Evolutionary conservation across 2,888 invertebrate species (phyloP).

Genomic region (Hypomecis atomaria): DNA sequence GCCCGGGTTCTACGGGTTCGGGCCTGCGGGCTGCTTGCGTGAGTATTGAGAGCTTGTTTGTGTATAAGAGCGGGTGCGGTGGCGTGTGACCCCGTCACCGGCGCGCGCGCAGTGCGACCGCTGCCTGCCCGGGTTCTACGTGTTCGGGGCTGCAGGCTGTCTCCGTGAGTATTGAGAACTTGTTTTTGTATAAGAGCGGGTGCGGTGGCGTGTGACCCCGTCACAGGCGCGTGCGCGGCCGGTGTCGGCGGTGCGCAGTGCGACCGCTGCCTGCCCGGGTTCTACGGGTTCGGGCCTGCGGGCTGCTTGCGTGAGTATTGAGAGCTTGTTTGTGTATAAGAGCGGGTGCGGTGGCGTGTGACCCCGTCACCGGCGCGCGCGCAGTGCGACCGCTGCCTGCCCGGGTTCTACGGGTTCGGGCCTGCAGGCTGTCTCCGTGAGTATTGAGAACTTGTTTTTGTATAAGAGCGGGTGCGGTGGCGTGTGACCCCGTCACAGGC

Average conservation of each 20-base stretch:
- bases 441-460: too few relatives aligned
- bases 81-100: constrained; percentile 89
- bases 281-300: constrained; percentile 90
- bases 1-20: constrained; percentile 91
- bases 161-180: too few relatives aligned
- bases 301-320: constrained; percentile 93
- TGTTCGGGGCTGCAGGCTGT: constrained; percentile 91
- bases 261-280: constrained; percentile 89
- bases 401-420: constrained; percentile 91
- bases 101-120: constrained; percentile 88
- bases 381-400: constrained; percentile 89
- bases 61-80: constrained; percentile 89
- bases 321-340: too few relatives aligned
- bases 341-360: constrained; percentile 90
- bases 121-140: constrained; percentile 91
- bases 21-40: constrained; percentile 91
- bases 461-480: constrained; percentile 88
- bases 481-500: constrained; percentile 91
- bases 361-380: constrained; percentile 88
- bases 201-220: constrained; percentile 89
- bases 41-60: too few relatives aligned
- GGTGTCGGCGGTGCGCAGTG: constrained; percentile 91
- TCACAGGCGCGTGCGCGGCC: constrained; percentile 90
- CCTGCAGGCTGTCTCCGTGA: constrained; percentile 91
- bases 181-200: too few relatives aligned